Percentiles rank a stretch among this genome's conserved stretches.
phyloP scores from a whole-genome alignment of 2,113 vertebrate species.

The Todiramphus chloris region DNA sequence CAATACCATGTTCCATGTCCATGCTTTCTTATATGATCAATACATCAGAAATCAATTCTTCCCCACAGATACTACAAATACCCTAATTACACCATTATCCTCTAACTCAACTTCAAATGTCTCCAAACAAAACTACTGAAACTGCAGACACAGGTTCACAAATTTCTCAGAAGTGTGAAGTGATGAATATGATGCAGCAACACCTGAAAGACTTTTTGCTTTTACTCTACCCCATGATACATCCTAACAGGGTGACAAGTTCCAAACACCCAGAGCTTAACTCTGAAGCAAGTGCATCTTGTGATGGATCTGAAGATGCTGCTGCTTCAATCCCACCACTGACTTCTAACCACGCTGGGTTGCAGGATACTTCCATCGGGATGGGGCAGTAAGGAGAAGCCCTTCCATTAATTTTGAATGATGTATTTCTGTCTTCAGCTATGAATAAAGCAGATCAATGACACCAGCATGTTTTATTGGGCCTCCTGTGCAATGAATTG shows the following conservation, averaged over 20 bases:
- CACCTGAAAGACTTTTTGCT: neutral
- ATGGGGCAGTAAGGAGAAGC: conserved; percentile 54
- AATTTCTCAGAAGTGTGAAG: neutral
- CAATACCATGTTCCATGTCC: neutral
- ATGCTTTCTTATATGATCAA: neutral
- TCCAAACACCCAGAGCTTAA: neutral
- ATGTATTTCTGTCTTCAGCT: conserved; percentile 75
- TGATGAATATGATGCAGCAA: neutral
- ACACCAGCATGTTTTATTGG: conserved; percentile 77
- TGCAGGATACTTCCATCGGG: neutral
- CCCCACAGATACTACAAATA: neutral
- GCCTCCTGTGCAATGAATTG: conserved; percentile 78
- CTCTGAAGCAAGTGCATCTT: neutral
- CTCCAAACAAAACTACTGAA: neutral
- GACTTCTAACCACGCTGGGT: neutral
- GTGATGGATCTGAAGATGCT: neutral
- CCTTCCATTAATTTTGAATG: conserved; percentile 75
- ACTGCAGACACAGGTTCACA: neutral
- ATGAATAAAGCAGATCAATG: conserved; percentile 82
- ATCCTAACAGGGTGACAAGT: neutral
- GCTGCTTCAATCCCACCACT: neutral
- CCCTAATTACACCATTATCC: neutral
- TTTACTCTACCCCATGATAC: neutral
- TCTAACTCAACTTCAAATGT: neutral
- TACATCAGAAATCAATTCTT: neutral